Conservation (phyloP, 2,113 vertebrate genomes). For the Leucoraja erinaceus region DNA sequence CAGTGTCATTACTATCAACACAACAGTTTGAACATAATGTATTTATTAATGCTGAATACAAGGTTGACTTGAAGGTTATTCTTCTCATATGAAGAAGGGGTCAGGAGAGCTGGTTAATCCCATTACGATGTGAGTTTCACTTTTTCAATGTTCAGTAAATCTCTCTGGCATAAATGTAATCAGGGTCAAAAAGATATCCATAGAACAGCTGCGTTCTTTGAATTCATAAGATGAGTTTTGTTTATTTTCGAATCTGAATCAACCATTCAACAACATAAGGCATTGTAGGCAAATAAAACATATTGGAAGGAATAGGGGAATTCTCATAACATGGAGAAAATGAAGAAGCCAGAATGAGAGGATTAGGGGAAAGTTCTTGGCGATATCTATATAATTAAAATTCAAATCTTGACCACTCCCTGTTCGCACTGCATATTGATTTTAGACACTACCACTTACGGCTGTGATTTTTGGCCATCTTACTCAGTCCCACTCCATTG, state of each 20-base stretch:
- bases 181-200: background rate
- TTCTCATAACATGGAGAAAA: background rate
- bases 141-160: background rate
- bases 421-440: too few species aligned
- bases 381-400: too few species aligned
- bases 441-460: too few species aligned
- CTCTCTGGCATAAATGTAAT: background rate
- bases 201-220: too few species aligned
- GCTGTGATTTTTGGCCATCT: too few species aligned
- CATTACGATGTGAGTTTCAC: background rate
- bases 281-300: background rate
- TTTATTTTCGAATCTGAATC: background rate
- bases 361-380: too few species aligned
- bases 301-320: background rate
- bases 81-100: background rate
- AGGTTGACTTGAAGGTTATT: background rate
- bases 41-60: background rate
- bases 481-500: too few species aligned
- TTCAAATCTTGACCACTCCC: too few species aligned
- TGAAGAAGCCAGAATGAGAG: too few species aligned
- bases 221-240: background rate
- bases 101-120: background rate
- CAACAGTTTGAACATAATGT: background rate
- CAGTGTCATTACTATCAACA: conserved; percentile 9
- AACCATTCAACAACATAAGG: background rate